Conservation (phyloP, 2,113 vertebrate species). For the Nesoenas mayeri region DNA sequence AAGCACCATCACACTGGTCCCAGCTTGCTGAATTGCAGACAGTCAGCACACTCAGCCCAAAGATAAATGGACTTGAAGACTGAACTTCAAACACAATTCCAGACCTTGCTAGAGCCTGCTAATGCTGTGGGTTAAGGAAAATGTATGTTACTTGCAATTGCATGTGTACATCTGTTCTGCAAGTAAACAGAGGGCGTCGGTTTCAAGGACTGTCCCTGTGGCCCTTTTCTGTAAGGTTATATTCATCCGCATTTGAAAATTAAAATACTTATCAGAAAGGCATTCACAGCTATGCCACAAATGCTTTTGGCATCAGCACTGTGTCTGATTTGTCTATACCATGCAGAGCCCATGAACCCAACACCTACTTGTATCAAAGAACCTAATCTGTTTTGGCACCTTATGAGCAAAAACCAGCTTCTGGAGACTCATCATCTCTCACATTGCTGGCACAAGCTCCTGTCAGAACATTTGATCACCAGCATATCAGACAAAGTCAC, state of each 20-base stretch:
- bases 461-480: conserved; percentile 39
- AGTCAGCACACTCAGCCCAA: not conserved
- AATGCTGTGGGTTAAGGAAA: not conserved
- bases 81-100: not conserved
- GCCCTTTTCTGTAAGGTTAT: not conserved
- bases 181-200: not conserved
- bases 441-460: not conserved
- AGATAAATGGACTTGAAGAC: not conserved
- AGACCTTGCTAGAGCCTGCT: not conserved
- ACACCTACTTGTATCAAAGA: conserved; percentile 4
- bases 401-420: not conserved
- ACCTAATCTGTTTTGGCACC: not conserved
- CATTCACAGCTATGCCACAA: not conserved
- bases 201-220: not conserved
- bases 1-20: not conserved
- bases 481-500: not conserved
- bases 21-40: not conserved
- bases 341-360: not conserved
- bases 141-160: not conserved
- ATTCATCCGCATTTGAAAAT: not conserved
- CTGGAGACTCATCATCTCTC: conserved; percentile 26
- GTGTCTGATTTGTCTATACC: not conserved
- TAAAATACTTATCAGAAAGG: not conserved
- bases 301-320: not conserved
- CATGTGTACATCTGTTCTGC: not conserved